A percentile compares a stretch with the other conserved stretches of the same genome.
Evolutionary conservation across 2,888 invertebrate species (phyloP).

Genomic region (Anodontia alba): DNA sequence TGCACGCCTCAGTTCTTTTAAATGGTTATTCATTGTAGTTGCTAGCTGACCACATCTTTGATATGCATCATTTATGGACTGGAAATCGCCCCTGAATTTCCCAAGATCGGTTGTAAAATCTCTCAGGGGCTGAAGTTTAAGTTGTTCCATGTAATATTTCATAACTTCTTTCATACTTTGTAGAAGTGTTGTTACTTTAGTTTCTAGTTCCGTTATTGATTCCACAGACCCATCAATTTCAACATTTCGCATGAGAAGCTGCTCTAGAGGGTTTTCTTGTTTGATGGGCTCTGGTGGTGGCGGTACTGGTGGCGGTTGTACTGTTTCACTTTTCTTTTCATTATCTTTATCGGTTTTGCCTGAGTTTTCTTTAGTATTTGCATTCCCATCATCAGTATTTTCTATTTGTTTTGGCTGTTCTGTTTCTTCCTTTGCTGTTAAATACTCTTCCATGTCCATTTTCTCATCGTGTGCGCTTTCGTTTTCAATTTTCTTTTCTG

Average conservation of each 20-base stretch:
- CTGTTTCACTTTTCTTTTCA: conserved; percentile 12
- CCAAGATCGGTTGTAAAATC: conserved; percentile 65
- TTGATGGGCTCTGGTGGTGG: conserved; percentile 33
- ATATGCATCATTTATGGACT: conserved; percentile 64
- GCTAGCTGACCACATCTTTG: conserved; percentile 56
- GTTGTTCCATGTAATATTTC: conserved; percentile 53
- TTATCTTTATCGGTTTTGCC: not conserved
- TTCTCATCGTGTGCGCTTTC: too few relatives aligned
- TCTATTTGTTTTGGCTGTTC: conserved; percentile 12
- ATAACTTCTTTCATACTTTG: conserved; percentile 59
- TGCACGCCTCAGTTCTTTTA: conserved; percentile 62
- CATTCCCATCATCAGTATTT: not conserved
- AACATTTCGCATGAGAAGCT: conserved; percentile 55
- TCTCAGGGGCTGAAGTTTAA: conserved; percentile 58
- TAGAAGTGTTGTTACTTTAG: conserved; percentile 50
- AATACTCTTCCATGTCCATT: not conserved
- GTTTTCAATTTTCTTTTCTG: too few relatives aligned
- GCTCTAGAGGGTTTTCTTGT: conserved; percentile 42
- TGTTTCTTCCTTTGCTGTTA: conserved; percentile 12
- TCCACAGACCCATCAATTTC: conserved; percentile 60
- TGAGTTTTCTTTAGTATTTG: not conserved
- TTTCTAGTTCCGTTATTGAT: conserved; percentile 53
- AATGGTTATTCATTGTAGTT: conserved; percentile 51
- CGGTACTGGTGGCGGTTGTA: conserved; percentile 19
- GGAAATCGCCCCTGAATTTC: conserved; percentile 66